Conservation (phyloP, 1,140 invertebrate species). For the Heliconius congener region DNA sequence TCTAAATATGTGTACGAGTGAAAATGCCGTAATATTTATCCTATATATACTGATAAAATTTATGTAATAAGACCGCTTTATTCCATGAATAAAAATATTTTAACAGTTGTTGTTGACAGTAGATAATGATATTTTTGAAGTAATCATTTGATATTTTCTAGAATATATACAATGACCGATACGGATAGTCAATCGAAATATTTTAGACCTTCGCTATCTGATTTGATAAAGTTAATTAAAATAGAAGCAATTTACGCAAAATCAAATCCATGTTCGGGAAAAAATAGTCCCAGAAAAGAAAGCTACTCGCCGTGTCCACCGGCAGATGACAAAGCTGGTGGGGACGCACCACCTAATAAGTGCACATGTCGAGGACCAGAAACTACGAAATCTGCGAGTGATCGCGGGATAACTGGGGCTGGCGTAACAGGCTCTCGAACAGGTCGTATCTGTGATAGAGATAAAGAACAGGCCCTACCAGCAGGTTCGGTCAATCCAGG, state of each 20-base stretch:
- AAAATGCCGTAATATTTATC: no score
- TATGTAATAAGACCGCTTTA: conserved; percentile 3
- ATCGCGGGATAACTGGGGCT: conserved; percentile 70
- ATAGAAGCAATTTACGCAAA: conserved; percentile 64
- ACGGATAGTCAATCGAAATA: conserved; percentile 29
- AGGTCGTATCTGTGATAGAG: conserved; percentile 45
- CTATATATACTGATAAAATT: no score
- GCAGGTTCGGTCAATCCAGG: conserved; percentile 61
- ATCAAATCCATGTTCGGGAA: conserved; percentile 51
- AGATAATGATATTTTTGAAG: neutral
- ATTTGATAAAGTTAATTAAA: conserved; percentile 55
- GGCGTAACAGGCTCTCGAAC: conserved; percentile 69
- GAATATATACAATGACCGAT: conserved; percentile 33
- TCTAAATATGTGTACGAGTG: no score
- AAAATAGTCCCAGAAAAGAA: conserved; percentile 51
- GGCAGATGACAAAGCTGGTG: conserved; percentile 41
- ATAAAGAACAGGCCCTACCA: conserved; percentile 52
- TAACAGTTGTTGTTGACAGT: neutral
- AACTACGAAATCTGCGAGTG: conserved; percentile 45
- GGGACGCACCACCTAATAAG: conserved; percentile 49
- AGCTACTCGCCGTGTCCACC: conserved; percentile 22
- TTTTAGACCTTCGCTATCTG: conserved; percentile 38
- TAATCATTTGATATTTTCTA: neutral
- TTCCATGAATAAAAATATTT: conserved; percentile 13
- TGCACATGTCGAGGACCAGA: conserved; percentile 46